Base-by-base conservation (phyloP, 2,888 invertebrate species). In the Epinotia ramella region DNA sequence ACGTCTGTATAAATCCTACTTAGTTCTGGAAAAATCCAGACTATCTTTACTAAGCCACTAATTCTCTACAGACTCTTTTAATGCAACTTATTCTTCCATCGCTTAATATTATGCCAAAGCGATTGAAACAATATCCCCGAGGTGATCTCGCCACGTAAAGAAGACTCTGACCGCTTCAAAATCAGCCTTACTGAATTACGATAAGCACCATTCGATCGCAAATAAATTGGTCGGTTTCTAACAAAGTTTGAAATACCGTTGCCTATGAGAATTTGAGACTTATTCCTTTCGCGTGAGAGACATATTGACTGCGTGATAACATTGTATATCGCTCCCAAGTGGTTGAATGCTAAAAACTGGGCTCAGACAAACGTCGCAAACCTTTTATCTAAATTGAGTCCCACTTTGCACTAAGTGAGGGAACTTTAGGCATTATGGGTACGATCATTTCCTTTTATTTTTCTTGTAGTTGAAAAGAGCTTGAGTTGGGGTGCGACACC, bases 361-460 rank as follows among this genome's bases (percentile, higher is more conserved):
- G 73, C 77, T 77, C 79, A 81, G 80, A 81, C 82, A 80, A 82
- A 81, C 80, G 82, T 82, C 80, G 79, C 80, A 80, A 84, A 81
- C 84, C 84, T 85, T 85, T 85, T 85, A 84, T 83, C 84, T 84
- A 84, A 85, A 85, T 85, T 84, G 85, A 81, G 80, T 77, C 81
- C 80, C 82, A 81, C 82, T 82, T 83, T 81, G 73, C 78, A 77
- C 81, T 83, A 82, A 84, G 82, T 82, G 83, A 79, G 78, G 73
- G 79, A 79, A 78, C 78, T 80, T 80, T 76, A 77, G 77, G 79
- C 79, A 80, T 79, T 79, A 77, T 78, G 70, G 66, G 76, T 76
- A 67, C 79, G 77, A 81, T 81, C 78, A 77, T 68, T 73, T 71
- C 73, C 80, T 77, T 79, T 79, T 79, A 77, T 78, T 76, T 76